A percentile compares a stretch with the other conserved stretches of the same genome.
Evolutionary conservation across 2,113 vertebrate species (phyloP).

Genomic region (Myiagra hebetior): DNA sequence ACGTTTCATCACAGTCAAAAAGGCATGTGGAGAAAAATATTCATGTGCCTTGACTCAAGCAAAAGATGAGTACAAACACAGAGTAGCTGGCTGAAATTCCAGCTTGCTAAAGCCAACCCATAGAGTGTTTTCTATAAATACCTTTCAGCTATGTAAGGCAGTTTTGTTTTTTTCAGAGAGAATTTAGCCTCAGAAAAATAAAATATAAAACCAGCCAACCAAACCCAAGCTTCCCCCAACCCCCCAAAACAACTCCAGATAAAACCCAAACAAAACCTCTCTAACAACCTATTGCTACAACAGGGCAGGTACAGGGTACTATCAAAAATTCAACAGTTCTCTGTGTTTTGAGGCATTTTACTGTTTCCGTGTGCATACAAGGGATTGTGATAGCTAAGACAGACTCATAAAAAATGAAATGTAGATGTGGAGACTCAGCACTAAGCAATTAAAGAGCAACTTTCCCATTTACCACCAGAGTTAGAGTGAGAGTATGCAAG

Average conservation of each 20-base stretch:
- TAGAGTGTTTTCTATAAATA: background rate
- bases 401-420: background rate
- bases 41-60: background rate
- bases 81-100: background rate
- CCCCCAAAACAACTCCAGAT: background rate
- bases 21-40: background rate
- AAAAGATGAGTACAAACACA: background rate
- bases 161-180: background rate
- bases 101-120: background rate
- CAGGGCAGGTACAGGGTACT: background rate
- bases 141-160: background rate
- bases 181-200: background rate
- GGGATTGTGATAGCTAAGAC: conserved; percentile 6
- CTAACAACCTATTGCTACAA: background rate
- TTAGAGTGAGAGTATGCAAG: background rate
- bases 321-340: background rate
- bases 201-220: background rate
- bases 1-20: background rate
- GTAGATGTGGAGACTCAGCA: background rate
- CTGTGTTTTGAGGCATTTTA: background rate
- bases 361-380: background rate
- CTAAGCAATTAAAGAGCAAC: background rate
- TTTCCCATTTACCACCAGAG: background rate
- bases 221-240: fast-evolving
- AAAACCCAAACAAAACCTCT: background rate